Conservation (phyloP, 2,113 vertebrate species). For the Anhinga anhinga region DNA sequence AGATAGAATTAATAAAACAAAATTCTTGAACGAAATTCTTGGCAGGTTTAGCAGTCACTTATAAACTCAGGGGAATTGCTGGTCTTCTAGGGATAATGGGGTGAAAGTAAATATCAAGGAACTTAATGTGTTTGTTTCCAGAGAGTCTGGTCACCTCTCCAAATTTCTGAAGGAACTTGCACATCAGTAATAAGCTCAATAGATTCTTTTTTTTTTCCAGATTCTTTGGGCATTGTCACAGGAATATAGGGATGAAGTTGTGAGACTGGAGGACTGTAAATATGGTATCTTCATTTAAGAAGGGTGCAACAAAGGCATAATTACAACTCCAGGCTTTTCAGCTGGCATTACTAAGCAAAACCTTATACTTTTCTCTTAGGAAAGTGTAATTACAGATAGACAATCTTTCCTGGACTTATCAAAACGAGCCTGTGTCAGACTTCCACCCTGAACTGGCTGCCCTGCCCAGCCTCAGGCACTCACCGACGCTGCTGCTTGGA, state of each 20-base stretch:
- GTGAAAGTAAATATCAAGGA: not conserved
- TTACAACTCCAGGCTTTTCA: not conserved
- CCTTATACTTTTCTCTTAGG: not conserved
- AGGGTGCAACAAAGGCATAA: too few relatives aligned
- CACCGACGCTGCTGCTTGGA: not conserved
- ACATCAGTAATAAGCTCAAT: accelerated
- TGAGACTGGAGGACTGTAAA: not conserved
- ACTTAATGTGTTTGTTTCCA: not conserved
- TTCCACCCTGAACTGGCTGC: not conserved
- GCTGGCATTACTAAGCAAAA: too few relatives aligned
- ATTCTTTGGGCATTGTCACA: not conserved
- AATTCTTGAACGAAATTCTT: not conserved
- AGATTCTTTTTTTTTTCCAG: too few relatives aligned
- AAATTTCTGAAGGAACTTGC: not conserved
- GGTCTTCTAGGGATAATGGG: not conserved
- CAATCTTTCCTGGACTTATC: not conserved
- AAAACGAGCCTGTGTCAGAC: not conserved
- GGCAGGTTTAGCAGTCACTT: not conserved
- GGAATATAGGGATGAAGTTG: not conserved
- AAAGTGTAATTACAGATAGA: not conserved
- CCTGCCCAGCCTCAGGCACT: not conserved
- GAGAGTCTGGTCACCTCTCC: not conserved
- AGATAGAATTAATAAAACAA: not conserved
- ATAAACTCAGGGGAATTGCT: not conserved
- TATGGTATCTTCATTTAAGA: not conserved